Percentiles rank a stretch among this genome's conserved stretches.
phyloP scores from a whole-genome alignment of 2,113 vertebrate species.

The Zosterops pallidus region DNA sequence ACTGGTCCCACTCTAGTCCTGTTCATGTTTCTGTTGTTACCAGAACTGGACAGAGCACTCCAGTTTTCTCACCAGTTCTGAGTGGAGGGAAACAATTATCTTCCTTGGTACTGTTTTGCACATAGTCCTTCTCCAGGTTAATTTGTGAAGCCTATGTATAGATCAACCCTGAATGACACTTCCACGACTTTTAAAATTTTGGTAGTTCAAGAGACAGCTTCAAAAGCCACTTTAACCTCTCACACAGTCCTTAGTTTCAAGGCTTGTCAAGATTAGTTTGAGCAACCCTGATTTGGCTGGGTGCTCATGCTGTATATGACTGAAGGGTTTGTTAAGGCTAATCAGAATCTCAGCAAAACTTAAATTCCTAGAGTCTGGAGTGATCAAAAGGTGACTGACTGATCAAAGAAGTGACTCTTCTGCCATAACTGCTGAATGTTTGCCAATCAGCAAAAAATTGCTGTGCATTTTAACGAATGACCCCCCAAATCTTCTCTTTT shows the following conservation, averaged over 20 bases:
- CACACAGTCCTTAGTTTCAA: background rate
- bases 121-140: background rate
- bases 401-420: background rate
- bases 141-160: background rate
- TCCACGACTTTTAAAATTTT: accelerated
- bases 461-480: background rate
- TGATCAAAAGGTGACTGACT: background rate
- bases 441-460: background rate
- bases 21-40: background rate
- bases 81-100: background rate
- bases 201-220: background rate
- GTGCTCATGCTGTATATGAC: background rate
- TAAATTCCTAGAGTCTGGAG: background rate
- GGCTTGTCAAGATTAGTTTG: background rate
- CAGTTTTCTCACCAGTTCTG: background rate
- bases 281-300: background rate
- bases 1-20: background rate
- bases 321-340: background rate
- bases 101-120: background rate
- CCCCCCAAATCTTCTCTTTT: background rate
- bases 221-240: background rate
- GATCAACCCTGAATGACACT: background rate
- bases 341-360: background rate
- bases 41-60: background rate
- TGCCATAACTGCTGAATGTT: background rate